Evolutionary conservation across 2,113 vertebrate species (phyloP).

Genomic region (Halcyon senegalensis): DNA sequence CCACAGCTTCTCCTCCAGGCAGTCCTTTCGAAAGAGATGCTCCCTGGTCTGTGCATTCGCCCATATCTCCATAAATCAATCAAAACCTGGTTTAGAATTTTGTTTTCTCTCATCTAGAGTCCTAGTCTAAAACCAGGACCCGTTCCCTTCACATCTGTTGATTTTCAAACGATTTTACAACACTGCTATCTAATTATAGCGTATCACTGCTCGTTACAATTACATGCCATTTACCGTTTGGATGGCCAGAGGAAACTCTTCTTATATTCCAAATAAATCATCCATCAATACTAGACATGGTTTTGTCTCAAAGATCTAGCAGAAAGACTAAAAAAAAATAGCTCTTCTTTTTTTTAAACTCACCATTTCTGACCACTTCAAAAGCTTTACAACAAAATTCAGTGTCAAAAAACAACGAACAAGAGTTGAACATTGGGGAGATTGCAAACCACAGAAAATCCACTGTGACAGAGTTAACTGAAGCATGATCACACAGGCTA

Average conservation of each 20-base stretch:
- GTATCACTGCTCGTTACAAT: not conserved
- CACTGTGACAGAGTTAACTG: slow-evolving; percentile 47
- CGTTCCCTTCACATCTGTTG: not conserved
- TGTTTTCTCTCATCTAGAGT: not conserved
- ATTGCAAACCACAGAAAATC: not conserved
- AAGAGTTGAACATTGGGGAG: not conserved
- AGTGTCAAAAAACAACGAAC: not conserved
- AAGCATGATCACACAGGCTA: slow-evolving; percentile 47
- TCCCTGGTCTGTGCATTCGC: not conserved
- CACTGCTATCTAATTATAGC: not conserved
- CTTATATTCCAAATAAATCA: not conserved
- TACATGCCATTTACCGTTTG: not conserved
- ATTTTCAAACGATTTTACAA: not conserved
- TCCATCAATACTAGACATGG: not conserved
- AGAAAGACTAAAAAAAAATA: not conserved
- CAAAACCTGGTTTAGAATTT: not conserved
- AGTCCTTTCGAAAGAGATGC: not conserved
- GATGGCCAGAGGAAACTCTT: not conserved
- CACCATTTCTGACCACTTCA: not conserved
- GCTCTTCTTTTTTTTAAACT: not conserved
- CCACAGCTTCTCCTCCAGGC: not conserved
- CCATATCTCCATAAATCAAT: not conserved
- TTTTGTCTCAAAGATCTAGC: not conserved
- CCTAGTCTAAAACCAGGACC: not conserved
- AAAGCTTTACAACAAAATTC: slow-evolving; percentile 1